phyloP scores from a whole-genome alignment of 2,113 vertebrate genomes.

The Cynopterus brachyotis region DNA sequence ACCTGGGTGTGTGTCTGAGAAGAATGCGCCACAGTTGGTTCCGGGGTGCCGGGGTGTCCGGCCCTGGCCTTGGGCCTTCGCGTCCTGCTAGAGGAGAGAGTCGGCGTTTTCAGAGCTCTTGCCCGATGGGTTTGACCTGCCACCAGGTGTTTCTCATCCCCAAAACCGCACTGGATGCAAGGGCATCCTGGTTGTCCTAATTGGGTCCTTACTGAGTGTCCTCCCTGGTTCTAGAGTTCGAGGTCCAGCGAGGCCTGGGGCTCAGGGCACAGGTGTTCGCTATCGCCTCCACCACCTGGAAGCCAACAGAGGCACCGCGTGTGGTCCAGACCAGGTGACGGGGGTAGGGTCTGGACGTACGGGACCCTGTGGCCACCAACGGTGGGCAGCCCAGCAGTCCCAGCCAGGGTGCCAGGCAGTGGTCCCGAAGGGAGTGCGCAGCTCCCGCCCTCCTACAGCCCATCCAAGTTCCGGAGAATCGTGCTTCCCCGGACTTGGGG shows the following conservation, averaged over 20 bases:
- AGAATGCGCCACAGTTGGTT: neutral
- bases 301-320: neutral
- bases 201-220: neutral
- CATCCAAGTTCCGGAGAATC: neutral
- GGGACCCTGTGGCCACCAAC: fast-evolving
- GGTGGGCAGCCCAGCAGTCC: neutral
- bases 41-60: too few relatives aligned
- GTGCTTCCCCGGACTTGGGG: neutral
- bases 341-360: neutral
- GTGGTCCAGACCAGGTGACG: neutral
- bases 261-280: neutral
- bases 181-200: neutral
- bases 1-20: neutral
- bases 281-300: neutral
- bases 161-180: neutral
- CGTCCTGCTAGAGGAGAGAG: neutral
- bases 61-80: neutral
- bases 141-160: neutral
- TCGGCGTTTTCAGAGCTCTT: neutral
- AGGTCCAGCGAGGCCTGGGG: neutral
- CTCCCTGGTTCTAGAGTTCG: neutral
- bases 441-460: neutral
- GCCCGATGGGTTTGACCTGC: neutral
- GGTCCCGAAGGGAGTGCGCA: too few relatives aligned
- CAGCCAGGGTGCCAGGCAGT: neutral